Conservation (phyloP, 64 coral and sea anemone genomes). For the Montipora cactus region DNA sequence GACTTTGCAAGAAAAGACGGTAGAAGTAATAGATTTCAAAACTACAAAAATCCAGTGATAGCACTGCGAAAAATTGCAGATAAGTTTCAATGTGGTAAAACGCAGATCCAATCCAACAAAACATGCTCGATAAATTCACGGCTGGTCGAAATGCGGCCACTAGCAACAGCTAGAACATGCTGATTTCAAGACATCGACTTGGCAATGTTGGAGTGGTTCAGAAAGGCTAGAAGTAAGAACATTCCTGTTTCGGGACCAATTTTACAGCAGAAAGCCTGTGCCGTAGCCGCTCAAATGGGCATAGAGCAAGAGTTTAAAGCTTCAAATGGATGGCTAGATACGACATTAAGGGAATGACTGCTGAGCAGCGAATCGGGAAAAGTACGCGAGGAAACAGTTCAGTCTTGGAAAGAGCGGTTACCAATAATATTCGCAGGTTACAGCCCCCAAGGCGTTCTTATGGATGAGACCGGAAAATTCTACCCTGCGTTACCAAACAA, state of each 20-base stretch:
- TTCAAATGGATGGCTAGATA: slow-evolving; percentile 47
- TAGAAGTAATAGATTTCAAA: too few relatives aligned
- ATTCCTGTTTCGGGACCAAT: slow-evolving; percentile 32
- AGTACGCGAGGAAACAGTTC: slow-evolving; percentile 21
- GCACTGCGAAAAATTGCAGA: too few relatives aligned
- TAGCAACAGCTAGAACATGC: too few relatives aligned
- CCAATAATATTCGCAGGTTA: not conserved
- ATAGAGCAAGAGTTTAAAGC: slow-evolving; percentile 35
- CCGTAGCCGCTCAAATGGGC: not conserved
- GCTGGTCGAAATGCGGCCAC: too few relatives aligned
- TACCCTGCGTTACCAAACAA: slow-evolving; percentile 9
- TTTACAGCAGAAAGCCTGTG: slow-evolving; percentile 12
- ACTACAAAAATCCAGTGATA: too few relatives aligned
- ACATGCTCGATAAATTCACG: too few relatives aligned
- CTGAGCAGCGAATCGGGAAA: not conserved
- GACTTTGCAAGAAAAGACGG: too few relatives aligned
- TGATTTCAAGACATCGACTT: slow-evolving; percentile 26
- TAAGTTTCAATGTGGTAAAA: too few relatives aligned
- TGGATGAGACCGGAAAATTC: not conserved
- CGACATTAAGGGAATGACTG: slow-evolving; percentile 22
- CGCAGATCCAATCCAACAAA: too few relatives aligned
- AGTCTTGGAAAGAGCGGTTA: slow-evolving; percentile 1
- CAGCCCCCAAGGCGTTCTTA: not conserved
- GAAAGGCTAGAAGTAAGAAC: slow-evolving; percentile 18
- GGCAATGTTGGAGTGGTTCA: slow-evolving; percentile 43